A percentile compares a stretch with the other conserved stretches of the same genome.
Conservation (phyloP, 2,113 vertebrate genomes). For the Ornithorhynchus anatinus region DNA sequence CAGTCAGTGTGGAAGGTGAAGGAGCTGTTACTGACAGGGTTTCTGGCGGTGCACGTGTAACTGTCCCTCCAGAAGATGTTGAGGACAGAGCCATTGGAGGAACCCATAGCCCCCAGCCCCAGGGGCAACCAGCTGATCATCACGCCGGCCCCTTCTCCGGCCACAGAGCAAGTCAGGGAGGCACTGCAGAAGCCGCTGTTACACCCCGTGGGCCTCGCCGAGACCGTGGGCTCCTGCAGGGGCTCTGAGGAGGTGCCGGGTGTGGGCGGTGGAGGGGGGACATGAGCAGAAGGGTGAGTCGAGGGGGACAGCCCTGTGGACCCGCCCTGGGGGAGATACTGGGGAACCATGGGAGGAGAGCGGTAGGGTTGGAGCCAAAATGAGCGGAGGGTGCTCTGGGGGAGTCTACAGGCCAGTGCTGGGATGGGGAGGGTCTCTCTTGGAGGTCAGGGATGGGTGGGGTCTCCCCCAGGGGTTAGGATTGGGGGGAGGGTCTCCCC, state of each 20-base stretch:
- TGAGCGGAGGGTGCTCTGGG: too few relatives aligned
- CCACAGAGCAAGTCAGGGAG: slow-evolving; percentile 26
- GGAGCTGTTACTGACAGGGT: slow-evolving; percentile 21
- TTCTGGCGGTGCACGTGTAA: slow-evolving; percentile 29
- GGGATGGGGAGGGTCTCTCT: too few relatives aligned
- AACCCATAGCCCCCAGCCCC: not conserved
- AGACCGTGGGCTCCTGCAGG: slow-evolving; percentile 7
- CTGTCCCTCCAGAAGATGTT: slow-evolving; percentile 7
- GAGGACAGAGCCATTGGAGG: slow-evolving; percentile 5
- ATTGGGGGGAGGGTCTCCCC: too few relatives aligned
- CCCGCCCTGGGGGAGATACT: too few relatives aligned
- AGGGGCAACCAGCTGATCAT: slow-evolving; percentile 21
- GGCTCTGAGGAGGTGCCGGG: slow-evolving; percentile 2
- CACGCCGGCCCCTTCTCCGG: not conserved
- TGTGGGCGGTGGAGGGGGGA: too few relatives aligned
- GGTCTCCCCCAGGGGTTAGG: too few relatives aligned
- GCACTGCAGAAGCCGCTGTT: slow-evolving; percentile 10
- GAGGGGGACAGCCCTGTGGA: too few relatives aligned
- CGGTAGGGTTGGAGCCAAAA: too few relatives aligned
- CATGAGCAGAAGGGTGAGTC: too few relatives aligned
- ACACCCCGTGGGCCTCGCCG: slow-evolving; percentile 5
- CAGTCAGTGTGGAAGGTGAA: not conserved
- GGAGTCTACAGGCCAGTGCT: too few relatives aligned
- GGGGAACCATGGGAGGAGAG: too few relatives aligned
- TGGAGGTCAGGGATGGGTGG: too few relatives aligned